These are phyloP conservation scores for Acleris emargana DNA, from an alignment of 2,888 invertebrate species.

Conservation along the genomic window DNA sequence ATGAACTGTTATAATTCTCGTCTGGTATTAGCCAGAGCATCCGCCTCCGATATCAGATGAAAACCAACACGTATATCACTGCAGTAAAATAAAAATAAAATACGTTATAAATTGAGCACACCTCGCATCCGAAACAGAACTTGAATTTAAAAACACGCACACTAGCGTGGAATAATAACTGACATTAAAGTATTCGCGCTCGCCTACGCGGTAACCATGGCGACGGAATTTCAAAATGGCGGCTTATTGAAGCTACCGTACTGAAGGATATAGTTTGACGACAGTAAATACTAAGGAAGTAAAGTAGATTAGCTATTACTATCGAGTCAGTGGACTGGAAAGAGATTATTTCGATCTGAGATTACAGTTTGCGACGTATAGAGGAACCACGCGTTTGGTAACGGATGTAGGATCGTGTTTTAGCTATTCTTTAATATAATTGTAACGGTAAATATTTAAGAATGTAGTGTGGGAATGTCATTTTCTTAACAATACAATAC, in stretches of 20 bases:
- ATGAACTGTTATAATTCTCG: conserved; percentile 37
- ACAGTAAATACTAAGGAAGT: conserved; percentile 34
- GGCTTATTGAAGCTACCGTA: conserved; percentile 39
- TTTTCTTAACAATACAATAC: conserved; percentile 9
- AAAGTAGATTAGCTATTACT: conserved; percentile 27
- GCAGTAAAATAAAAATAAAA: neutral
- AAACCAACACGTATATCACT: neutral
- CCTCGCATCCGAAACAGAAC: neutral
- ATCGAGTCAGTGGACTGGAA: conserved; percentile 18
- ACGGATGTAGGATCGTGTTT: conserved; percentile 13
- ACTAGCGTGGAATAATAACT: conserved; percentile 29
- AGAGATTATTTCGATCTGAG: conserved; percentile 19
- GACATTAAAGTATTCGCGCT: conserved; percentile 40
- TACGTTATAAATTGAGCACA: neutral
- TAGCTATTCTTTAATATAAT: conserved; percentile 2
- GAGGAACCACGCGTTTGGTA: neutral
- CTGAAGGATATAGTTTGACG: conserved; percentile 33
- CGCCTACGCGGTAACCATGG: conserved; percentile 68
- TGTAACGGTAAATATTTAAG: conserved; percentile 13
- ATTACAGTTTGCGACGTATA: conserved; percentile 18
- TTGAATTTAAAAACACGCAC: conserved; percentile 1
- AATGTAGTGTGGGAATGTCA: conserved; percentile 7
- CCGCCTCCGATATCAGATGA: conserved; percentile 36
- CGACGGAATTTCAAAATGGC: conserved; percentile 74
- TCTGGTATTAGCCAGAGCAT: conserved; percentile 31